Percentiles rank a stretch among this genome's conserved stretches.
These are phyloP conservation scores for Silvanus unidentatus DNA, from an alignment of 2,888 invertebrate species.

Conservation along the genomic window DNA sequence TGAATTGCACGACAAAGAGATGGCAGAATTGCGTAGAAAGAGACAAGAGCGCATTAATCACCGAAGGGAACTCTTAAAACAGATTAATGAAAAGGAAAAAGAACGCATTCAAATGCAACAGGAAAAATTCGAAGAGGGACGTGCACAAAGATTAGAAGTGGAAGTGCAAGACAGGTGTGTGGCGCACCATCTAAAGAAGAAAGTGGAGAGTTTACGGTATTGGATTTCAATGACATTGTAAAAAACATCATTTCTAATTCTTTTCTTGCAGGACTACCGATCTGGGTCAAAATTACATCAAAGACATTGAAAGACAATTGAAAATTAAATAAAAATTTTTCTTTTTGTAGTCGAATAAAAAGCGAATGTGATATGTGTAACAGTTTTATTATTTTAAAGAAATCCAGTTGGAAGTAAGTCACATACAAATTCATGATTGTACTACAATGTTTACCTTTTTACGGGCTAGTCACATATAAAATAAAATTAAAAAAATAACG, in stretches of 20 bases:
- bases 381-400: slow-evolving; percentile 19
- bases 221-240: neutral
- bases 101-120: slow-evolving; percentile 57
- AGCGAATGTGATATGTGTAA: neutral
- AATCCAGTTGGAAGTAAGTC: slow-evolving; percentile 23
- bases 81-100: slow-evolving; percentile 65
- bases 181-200: slow-evolving; percentile 48
- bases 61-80: slow-evolving; percentile 59
- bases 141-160: slow-evolving; percentile 56
- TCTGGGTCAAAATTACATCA: slow-evolving; percentile 35
- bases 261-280: slow-evolving; percentile 29
- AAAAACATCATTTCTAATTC: neutral
- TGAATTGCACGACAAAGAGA: slow-evolving; percentile 36
- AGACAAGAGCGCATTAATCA: slow-evolving; percentile 50
- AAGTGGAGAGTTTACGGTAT: slow-evolving; percentile 55
- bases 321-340: slow-evolving; percentile 22
- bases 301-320: slow-evolving; percentile 37
- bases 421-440: slow-evolving; percentile 26
- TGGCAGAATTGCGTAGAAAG: slow-evolving; percentile 43
- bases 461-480: slow-evolving; percentile 25
- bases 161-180: slow-evolving; percentile 52
- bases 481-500: slow-evolving; percentile 12
- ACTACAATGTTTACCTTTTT: slow-evolving; percentile 21
- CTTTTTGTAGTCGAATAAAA: slow-evolving; percentile 1
- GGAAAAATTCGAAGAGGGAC: slow-evolving; percentile 62